A percentile compares a stretch with the other conserved stretches of the same genome.
Conservation (phyloP, 2,797 vertebrate species). For the Anniella stebbinsi region DNA sequence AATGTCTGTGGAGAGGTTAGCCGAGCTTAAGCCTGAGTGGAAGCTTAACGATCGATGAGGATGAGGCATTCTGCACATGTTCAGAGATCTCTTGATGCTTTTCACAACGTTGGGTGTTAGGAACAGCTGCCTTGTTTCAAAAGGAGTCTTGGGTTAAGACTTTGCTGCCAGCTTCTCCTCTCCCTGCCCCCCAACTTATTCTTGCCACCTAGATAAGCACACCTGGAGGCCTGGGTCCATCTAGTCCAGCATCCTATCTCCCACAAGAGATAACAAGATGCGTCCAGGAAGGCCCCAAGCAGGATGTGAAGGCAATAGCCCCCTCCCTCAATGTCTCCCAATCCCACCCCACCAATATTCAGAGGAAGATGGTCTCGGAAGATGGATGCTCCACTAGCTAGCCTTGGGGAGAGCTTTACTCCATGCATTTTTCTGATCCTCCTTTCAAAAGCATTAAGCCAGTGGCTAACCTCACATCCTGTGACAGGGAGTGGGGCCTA, state of each 20-base stretch:
- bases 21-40: neutral
- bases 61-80: neutral
- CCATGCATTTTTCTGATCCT: neutral
- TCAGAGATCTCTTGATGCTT: neutral
- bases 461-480: no score
- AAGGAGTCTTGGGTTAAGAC: neutral
- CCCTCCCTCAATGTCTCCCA: no score
- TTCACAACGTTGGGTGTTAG: neutral
- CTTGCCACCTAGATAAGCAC: neutral
- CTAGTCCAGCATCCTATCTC: no score
- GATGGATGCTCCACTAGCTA: neutral
- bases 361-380: no score
- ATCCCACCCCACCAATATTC: no score
- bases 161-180: neutral
- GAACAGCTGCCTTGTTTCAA: neutral
- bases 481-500: no score
- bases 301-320: no score
- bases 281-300: no score
- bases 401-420: no score
- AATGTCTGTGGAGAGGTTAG: no score
- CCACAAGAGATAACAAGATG: no score
- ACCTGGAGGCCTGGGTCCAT: no score
- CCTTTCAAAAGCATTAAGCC: neutral
- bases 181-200: neutral
- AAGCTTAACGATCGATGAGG: neutral